Evolutionary conservation across 2,113 vertebrate genomes (phyloP).

Genomic region (Illadopsis cleaveri): DNA sequence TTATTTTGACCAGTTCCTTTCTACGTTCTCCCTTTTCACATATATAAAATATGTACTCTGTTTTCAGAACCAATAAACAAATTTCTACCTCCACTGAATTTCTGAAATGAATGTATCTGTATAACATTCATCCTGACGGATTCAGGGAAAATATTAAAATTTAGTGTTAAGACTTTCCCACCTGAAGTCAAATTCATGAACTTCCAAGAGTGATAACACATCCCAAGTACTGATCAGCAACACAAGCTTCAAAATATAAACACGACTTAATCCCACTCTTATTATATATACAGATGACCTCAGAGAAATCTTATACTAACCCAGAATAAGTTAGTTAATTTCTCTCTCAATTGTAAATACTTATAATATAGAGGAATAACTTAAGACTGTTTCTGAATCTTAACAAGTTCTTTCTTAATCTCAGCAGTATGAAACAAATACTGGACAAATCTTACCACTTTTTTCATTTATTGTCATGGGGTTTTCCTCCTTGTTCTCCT

Average conservation of each 20-base stretch:
- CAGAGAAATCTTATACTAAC: not conserved
- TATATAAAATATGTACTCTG: not conserved
- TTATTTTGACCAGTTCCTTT: not conserved
- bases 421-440: not conserved
- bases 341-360: not conserved
- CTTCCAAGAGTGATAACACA: not conserved
- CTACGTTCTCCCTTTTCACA: not conserved
- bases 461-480: not conserved
- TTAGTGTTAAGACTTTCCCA: not conserved
- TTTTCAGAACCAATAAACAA: not conserved
- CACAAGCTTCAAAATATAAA: not conserved
- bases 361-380: not conserved
- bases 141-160: not conserved
- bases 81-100: not conserved
- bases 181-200: not conserved
- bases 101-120: not conserved
- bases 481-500: not conserved
- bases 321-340: not conserved
- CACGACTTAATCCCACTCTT: not conserved
- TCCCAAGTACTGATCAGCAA: not conserved
- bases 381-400: not conserved
- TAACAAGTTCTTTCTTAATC: not conserved
- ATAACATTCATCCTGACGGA: not conserved
- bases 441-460: not conserved
- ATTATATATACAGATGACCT: not conserved